A percentile compares a stretch with the other conserved stretches of the same genome.
These are phyloP conservation scores for Scrobipalpa costella DNA, from an alignment of 2,888 invertebrate species.

Conservation along the genomic window DNA sequence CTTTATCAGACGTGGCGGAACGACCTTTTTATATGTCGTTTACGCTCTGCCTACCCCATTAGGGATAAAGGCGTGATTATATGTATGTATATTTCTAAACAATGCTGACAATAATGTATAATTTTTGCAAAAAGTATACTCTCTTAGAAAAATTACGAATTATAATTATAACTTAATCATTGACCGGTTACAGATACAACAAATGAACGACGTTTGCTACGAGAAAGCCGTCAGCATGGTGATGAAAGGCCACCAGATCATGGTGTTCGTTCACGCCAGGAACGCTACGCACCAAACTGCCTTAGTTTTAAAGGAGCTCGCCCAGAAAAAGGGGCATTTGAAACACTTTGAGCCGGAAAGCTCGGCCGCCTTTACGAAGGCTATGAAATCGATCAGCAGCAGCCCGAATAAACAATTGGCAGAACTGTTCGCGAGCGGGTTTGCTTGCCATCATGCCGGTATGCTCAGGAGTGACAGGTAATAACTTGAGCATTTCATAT, in stretches of 20 bases:
- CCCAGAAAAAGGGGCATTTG: constrained; percentile 87
- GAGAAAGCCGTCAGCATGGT: constrained; percentile 94
- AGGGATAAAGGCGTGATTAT: no score
- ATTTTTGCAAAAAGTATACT: no score
- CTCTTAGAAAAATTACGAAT: background rate
- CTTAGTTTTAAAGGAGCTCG: constrained; percentile 89
- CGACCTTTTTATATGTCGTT: no score
- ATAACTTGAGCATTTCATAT: constrained; percentile 13
- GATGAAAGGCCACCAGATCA: constrained; percentile 95
- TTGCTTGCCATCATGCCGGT: constrained; percentile 98
- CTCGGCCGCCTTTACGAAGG: constrained; percentile 82
- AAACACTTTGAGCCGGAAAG: constrained; percentile 86
- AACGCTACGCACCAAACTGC: constrained; percentile 97
- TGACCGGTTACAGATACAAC: constrained; percentile 77
- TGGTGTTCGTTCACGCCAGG: constrained; percentile 99
- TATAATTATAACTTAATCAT: background rate
- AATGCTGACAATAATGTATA: no score
- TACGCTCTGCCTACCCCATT: no score
- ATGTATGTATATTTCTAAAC: no score
- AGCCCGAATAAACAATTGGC: constrained; percentile 90
- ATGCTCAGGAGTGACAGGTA: constrained; percentile 93
- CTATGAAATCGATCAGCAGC: constrained; percentile 85
- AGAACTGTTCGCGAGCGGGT: constrained; percentile 92
- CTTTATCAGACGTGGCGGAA: no score
- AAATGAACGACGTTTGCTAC: constrained; percentile 96